Conservation (phyloP, 2,113 vertebrate genomes). For the Tyrannus savana region DNA sequence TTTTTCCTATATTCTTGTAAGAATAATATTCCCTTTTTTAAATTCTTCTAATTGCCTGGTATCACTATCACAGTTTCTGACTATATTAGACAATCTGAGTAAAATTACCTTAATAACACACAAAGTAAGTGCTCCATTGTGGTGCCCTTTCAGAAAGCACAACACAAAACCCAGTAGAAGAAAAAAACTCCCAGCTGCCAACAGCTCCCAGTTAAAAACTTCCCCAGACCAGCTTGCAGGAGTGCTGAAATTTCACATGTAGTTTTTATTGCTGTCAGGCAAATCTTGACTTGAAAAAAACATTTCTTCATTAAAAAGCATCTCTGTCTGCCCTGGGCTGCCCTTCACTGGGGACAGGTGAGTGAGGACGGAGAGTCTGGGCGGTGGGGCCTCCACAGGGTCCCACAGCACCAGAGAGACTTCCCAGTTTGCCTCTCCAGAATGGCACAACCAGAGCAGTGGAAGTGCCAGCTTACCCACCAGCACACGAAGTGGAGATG, state of each 20-base stretch:
- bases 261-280: neutral
- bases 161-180: neutral
- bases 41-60: neutral
- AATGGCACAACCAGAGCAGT: neutral
- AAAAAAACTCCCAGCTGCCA: neutral
- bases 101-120: neutral
- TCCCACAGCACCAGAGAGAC: neutral
- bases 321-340: neutral
- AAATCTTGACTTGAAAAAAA: neutral
- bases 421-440: neutral
- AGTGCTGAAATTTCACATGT: neutral
- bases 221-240: neutral
- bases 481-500: neutral
- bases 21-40: neutral
- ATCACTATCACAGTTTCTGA: neutral
- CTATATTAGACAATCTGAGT: neutral
- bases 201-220: neutral
- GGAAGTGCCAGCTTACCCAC: neutral
- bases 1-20: neutral
- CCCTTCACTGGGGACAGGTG: neutral
- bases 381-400: neutral
- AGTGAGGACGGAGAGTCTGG: neutral
- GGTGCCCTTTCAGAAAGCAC: neutral
- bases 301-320: neutral
- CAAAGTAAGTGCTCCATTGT: neutral